Base-by-base conservation (phyloP, 2,888 invertebrate genomes). In the Lomographa bimaculata region DNA sequence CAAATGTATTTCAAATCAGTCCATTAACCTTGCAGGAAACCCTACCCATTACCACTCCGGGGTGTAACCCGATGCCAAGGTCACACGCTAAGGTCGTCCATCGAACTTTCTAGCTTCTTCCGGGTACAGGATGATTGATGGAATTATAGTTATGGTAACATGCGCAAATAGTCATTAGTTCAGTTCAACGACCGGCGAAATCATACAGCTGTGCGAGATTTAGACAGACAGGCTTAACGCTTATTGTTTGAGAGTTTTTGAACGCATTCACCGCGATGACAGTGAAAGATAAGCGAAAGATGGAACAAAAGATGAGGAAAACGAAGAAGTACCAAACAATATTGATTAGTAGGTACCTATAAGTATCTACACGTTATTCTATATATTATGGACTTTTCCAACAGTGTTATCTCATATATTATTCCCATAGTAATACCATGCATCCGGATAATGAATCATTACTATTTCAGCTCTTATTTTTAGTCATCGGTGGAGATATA, bases 61-160 rank as follows among this genome's bases (percentile, higher is more conserved):
- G 37, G 46, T 32, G 66, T 58, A 63, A 66, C 51, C 50, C 51
- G 56, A 68, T 50, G 53, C 70, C 75, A 81, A 83, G 83, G 82
- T 73, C 75, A 54, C 43, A 46, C 46, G 64, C 61, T 61, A 78
- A 79, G 78, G 79, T 72, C 81, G 77, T 69, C 36, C 74, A 57
- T 62, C 64, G 80, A 81, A 77, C 81, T 71, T 69, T 60, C 57
- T 46, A 61, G 34, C 46, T 50, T 46, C 65, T 80, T 80, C 77
- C 81, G 77, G 69, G 74, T 71, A 54, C 57, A 57, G 44, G 46
- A 74, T 81, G 81, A 81, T 73, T 75, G 76, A 83, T 79, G 65
- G 47, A 44, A 50, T 57, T 56, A 57, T 48, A 48, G 50, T 45
- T 49, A 61, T 47, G 43, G 53, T 47, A 52, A 47, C 33, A 44